Conservation (phyloP, 2,113 vertebrate genomes). For the Noturus placidus region DNA sequence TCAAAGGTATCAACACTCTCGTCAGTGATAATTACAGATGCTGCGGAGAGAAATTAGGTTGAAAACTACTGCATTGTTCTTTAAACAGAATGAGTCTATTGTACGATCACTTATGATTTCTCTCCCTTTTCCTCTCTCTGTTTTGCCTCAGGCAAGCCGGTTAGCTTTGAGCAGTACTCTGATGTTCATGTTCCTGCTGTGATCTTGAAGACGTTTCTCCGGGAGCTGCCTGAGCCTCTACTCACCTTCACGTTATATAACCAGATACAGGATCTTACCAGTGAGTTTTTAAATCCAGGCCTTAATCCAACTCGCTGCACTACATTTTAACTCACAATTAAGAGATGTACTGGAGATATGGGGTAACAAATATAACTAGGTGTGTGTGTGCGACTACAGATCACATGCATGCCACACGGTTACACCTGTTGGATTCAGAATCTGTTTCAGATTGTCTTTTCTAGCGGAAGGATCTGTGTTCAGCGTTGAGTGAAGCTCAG, state of each 20-base stretch:
- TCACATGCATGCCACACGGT: neutral
- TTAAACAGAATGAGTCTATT: neutral
- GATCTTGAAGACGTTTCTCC: conserved; percentile 84
- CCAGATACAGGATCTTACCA: conserved; percentile 72
- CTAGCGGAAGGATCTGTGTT: neutral
- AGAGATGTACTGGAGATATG: neutral
- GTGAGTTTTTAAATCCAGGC: conserved; percentile 65
- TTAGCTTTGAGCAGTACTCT: conserved; percentile 75
- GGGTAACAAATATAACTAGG: neutral
- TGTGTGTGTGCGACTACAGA: neutral
- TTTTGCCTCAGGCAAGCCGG: conserved; percentile 74
- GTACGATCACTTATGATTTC: neutral
- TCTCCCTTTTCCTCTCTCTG: neutral
- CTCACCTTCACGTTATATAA: conserved; percentile 78
- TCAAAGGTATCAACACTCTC: neutral
- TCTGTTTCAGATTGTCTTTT: neutral
- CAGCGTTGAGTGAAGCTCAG: neutral
- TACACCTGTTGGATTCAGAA: neutral
- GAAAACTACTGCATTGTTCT: neutral
- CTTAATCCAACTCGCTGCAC: neutral
- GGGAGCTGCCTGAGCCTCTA: conserved; percentile 84
- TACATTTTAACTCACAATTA: neutral
- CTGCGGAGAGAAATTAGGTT: neutral
- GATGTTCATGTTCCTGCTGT: conserved; percentile 80
- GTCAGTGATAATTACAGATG: neutral